These are phyloP conservation scores for Tortrix viridana DNA, from an alignment of 2,888 invertebrate species.

Conservation along the genomic window DNA sequence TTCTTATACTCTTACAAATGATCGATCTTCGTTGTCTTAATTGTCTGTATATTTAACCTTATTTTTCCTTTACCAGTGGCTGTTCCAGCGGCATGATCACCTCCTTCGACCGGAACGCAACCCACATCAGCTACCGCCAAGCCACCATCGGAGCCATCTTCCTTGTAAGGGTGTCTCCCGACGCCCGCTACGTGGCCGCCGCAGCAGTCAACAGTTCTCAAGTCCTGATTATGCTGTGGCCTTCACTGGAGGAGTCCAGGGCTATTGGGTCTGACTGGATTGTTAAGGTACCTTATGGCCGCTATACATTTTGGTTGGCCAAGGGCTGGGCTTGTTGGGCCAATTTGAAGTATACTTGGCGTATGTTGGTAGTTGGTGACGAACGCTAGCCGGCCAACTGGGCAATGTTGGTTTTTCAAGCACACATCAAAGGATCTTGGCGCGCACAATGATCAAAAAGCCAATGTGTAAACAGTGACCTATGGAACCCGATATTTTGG, in stretches of 20 bases:
- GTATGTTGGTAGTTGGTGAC: too few relatives aligned
- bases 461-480: too few relatives aligned
- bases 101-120: constrained; percentile 49
- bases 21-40: not conserved
- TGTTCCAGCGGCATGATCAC: constrained; percentile 63
- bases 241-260: constrained; percentile 51
- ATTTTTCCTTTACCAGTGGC: constrained; percentile 53
- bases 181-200: constrained; percentile 66
- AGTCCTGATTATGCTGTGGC: constrained; percentile 64
- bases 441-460: too few relatives aligned
- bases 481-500: too few relatives aligned
- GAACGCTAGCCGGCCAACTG: too few relatives aligned
- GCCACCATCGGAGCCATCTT: constrained; percentile 47
- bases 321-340: too few relatives aligned
- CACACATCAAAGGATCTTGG: too few relatives aligned
- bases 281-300: constrained; percentile 56
- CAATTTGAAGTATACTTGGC: too few relatives aligned
- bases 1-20: too few relatives aligned
- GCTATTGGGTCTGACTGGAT: constrained; percentile 54
- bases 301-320: too few relatives aligned
- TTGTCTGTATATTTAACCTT: not conserved
- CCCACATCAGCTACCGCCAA: constrained; percentile 45
- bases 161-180: constrained; percentile 64
- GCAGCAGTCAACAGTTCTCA: constrained; percentile 49
- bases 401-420: too few relatives aligned